Percentiles rank a stretch among this genome's conserved stretches.
phyloP scores from a whole-genome alignment of 2,888 invertebrate genomes.

The Labia minor region DNA sequence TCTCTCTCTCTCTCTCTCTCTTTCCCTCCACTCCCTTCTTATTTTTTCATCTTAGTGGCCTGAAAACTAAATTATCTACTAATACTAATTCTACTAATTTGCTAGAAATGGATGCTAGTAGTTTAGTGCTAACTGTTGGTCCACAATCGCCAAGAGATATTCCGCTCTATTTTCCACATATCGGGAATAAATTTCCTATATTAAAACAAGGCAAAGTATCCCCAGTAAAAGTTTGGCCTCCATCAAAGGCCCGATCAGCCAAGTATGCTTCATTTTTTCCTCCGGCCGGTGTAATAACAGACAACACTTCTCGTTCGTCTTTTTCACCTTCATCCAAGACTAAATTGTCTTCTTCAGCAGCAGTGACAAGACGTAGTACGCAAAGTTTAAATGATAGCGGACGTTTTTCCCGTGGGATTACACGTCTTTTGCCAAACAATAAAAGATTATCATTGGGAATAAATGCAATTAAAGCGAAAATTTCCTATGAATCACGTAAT shows the following conservation, averaged over 20 bases:
- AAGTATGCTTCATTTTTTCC: neutral
- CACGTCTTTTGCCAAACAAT: neutral
- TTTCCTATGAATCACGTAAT: neutral
- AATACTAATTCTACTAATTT: no score
- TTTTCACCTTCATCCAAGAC: no score
- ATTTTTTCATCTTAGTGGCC: neutral
- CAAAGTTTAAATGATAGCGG: neutral
- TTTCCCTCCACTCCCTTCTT: no score
- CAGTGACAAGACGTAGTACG: neutral
- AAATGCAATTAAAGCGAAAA: slow-evolving; percentile 1
- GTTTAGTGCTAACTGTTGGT: neutral
- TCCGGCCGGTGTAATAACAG: neutral
- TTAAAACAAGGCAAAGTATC: neutral
- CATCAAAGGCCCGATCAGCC: neutral
- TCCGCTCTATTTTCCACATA: neutral
- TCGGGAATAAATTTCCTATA: neutral
- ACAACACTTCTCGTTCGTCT: no score
- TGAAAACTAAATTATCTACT: neutral
- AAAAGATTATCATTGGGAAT: neutral
- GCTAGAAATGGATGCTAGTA: neutral
- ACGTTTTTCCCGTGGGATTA: neutral
- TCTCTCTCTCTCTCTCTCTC: no score
- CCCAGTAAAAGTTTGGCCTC: neutral
- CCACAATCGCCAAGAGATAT: neutral
- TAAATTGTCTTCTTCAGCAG: neutral